A percentile compares a stretch with the other conserved stretches of the same genome.
phyloP scores from a whole-genome alignment of 2,797 vertebrate genomes.

The Anguilla pacifica region DNA sequence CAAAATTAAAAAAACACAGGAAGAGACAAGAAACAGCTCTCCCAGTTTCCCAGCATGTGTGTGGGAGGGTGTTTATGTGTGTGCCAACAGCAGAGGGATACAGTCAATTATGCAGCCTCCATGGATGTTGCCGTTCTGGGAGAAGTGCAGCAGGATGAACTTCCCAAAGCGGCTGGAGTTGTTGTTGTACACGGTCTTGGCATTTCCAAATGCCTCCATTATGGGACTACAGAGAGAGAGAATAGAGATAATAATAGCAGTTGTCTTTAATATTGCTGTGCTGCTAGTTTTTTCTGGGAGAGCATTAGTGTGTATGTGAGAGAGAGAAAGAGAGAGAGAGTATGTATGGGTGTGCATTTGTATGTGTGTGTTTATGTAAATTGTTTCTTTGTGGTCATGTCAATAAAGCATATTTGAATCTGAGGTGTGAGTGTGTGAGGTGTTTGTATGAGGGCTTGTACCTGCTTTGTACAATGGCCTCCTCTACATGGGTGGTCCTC shows the following conservation, averaged over 20 bases:
- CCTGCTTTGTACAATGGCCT: slow-evolving; percentile 94
- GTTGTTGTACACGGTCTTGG: slow-evolving; percentile 92
- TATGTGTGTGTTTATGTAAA: background rate
- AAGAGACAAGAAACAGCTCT: background rate
- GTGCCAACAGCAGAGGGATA: slow-evolving; percentile 71
- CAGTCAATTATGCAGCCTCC: slow-evolving; percentile 89
- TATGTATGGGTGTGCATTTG: background rate
- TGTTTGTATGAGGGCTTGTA: slow-evolving; percentile 43
- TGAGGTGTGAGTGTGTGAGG: background rate
- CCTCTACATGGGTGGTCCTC: slow-evolving; percentile 81
- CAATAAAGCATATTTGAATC: background rate
- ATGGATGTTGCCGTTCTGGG: slow-evolving; percentile 87
- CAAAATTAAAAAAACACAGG: background rate
- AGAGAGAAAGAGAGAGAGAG: background rate
- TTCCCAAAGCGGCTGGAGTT: slow-evolving; percentile 93
- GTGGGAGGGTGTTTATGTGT: background rate
- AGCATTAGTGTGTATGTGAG: slow-evolving; percentile 5
- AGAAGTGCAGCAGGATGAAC: slow-evolving; percentile 91
- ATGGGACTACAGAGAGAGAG: slow-evolving; percentile 76
- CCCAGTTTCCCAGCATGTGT: background rate
- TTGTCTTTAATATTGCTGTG: background rate
- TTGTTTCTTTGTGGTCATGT: background rate
- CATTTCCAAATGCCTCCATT: slow-evolving; percentile 91
- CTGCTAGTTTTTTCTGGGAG: slow-evolving; percentile 20
- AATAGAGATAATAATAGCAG: background rate